A percentile compares a stretch with the other conserved stretches of the same genome.
These are phyloP conservation scores for Channa argus DNA, from an alignment of 2,113 vertebrate genomes.

Conservation along the genomic window DNA sequence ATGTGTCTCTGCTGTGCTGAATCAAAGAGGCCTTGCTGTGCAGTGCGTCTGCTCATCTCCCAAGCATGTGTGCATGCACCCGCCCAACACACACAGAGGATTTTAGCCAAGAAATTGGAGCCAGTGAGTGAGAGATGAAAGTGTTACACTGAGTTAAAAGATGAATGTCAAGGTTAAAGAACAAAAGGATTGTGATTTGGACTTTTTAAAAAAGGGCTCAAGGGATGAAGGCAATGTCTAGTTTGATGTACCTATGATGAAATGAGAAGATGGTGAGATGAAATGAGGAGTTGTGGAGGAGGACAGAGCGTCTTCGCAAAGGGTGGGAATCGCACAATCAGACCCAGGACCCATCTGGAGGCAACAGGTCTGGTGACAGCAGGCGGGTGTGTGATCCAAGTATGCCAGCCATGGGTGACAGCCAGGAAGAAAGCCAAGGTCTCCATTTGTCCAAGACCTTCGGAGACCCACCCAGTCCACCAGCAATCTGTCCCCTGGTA, in stretches of 20 bases:
- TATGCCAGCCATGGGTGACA: slow-evolving; percentile 47
- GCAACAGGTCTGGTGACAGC: slow-evolving; percentile 81
- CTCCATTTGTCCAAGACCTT: slow-evolving; percentile 50
- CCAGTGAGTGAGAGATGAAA: slow-evolving; percentile 61
- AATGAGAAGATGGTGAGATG: slow-evolving; percentile 17
- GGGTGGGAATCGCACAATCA: slow-evolving; percentile 43
- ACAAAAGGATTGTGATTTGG: slow-evolving; percentile 59
- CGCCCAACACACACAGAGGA: slow-evolving; percentile 15
- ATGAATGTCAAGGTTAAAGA: slow-evolving; percentile 72
- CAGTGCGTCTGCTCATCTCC: slow-evolving; percentile 69
- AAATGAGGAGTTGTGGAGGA: slow-evolving; percentile 38
- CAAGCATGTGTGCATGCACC: slow-evolving; percentile 24
- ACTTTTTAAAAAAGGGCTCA: slow-evolving; percentile 28
- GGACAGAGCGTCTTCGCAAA: slow-evolving; percentile 35
- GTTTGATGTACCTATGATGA: slow-evolving; percentile 22
- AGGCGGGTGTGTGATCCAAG: slow-evolving; percentile 66
- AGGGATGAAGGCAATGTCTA: slow-evolving; percentile 51
- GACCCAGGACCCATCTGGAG: slow-evolving; percentile 76
- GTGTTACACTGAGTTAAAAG: slow-evolving; percentile 45
- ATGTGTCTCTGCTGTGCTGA: slow-evolving; percentile 60
- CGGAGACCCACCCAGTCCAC: slow-evolving; percentile 37
- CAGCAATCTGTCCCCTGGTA: slow-evolving; percentile 69
- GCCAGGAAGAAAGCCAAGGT: slow-evolving; percentile 42
- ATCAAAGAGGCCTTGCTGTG: slow-evolving; percentile 76
- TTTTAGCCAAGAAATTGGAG: slow-evolving; percentile 61